Conservation (phyloP, 2,113 vertebrate species). For the Syrmaticus mikado region DNA sequence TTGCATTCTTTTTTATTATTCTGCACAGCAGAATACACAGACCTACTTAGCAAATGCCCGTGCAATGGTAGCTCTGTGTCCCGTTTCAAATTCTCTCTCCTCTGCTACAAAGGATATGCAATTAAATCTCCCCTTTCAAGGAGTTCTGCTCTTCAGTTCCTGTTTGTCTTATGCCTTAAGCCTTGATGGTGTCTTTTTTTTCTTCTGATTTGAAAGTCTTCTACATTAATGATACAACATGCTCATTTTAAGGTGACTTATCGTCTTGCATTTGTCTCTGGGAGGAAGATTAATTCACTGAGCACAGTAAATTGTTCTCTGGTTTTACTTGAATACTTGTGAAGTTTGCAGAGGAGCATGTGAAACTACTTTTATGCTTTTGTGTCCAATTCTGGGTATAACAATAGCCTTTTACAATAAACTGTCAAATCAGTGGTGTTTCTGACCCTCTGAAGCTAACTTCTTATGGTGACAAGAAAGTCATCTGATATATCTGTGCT, state of each 20-base stretch:
- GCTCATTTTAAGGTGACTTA: neutral
- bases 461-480: neutral
- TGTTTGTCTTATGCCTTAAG: neutral
- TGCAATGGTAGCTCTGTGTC: neutral
- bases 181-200: neutral
- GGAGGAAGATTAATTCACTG: neutral
- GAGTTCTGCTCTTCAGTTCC: neutral
- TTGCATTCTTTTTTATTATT: neutral
- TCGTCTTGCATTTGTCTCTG: neutral
- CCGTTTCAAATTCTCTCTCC: neutral
- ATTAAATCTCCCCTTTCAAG: neutral
- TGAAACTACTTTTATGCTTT: neutral
- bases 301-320: neutral
- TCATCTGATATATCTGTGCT: neutral
- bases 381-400: neutral
- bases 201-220: neutral
- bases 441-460: neutral
- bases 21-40: slow-evolving; percentile 37
- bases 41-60: slow-evolving; percentile 21
- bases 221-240: neutral
- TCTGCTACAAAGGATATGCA: neutral
- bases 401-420: neutral
- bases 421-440: neutral
- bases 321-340: neutral
- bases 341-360: neutral